Conservation (phyloP, 37 sponge, comb jelly and placozoan genomes). For the Theonella swinhoei region DNA sequence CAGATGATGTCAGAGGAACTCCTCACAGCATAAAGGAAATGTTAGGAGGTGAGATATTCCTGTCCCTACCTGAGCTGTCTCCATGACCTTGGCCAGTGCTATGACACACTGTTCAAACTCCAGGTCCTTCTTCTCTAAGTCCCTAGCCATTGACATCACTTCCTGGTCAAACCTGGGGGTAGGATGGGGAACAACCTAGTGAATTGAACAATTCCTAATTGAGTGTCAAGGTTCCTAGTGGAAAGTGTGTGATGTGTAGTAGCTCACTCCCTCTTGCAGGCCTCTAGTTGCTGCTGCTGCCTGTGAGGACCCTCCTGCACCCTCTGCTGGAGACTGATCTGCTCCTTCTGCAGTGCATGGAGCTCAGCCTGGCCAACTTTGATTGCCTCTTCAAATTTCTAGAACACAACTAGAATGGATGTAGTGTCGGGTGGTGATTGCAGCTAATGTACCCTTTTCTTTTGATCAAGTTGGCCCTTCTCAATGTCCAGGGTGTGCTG, state of each 20-base stretch:
- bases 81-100: background rate
- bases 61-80: background rate
- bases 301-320: slow-evolving; percentile 6
- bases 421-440: background rate
- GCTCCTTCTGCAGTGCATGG: slow-evolving; percentile 49
- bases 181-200: too few species aligned
- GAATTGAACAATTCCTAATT: too few species aligned
- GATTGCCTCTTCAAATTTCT: slow-evolving; percentile 55
- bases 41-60: too few species aligned
- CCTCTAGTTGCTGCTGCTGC: too few species aligned
- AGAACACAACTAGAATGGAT: background rate
- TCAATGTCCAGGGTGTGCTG: slow-evolving; percentile 57
- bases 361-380: slow-evolving; percentile 51
- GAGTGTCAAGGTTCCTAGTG: too few species aligned
- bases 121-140: background rate
- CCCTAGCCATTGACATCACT: background rate
- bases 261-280: too few species aligned
- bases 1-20: too few species aligned
- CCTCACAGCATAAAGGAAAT: too few species aligned
- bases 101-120: background rate
- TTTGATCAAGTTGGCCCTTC: slow-evolving; percentile 36
- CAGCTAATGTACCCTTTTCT: slow-evolving; percentile 37
- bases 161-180: background rate
- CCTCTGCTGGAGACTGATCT: slow-evolving; percentile 25
- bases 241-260: too few species aligned